A percentile compares a stretch with the other conserved stretches of the same genome.
Conservation (phyloP, 2,888 invertebrate genomes). For the Icerya purchasi region DNA sequence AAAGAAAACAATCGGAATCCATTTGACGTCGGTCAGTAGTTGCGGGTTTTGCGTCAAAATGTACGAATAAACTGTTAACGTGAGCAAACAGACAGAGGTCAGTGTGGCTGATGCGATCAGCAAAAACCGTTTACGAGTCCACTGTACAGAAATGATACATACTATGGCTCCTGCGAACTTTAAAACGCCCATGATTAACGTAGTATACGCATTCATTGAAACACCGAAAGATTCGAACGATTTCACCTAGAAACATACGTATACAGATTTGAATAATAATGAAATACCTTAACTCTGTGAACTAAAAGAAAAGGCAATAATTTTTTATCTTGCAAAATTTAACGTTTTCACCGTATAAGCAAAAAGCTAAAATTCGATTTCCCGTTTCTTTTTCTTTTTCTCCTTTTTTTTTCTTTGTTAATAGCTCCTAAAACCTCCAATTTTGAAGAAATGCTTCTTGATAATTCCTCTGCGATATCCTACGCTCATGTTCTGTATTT, state of each 20-base stretch:
- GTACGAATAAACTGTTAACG: conserved; percentile 34
- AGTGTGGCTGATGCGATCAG: conserved; percentile 43
- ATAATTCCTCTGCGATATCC: too few species aligned
- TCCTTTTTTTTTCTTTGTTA: too few species aligned
- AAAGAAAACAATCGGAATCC: conserved; percentile 45
- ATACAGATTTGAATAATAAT: too few species aligned
- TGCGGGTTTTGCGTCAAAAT: conserved; percentile 15
- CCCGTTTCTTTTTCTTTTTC: too few species aligned
- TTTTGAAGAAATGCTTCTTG: too few species aligned
- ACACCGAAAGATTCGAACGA: conserved; percentile 48
- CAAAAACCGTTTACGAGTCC: conserved; percentile 47
- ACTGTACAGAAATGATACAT: conserved; percentile 45
- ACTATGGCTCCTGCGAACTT: conserved; percentile 43
- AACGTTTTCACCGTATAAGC: too few species aligned
- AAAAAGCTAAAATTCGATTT: too few species aligned
- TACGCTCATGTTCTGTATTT: too few species aligned
- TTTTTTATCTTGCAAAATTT: too few species aligned
- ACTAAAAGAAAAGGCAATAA: too few species aligned
- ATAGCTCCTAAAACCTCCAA: too few species aligned
- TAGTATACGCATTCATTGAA: conserved; percentile 53
- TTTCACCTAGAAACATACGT: conserved; percentile 27
- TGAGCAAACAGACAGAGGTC: conserved; percentile 40
- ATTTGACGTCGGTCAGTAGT: conserved; percentile 24
- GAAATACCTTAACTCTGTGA: too few species aligned
- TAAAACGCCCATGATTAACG: conserved; percentile 41